Base-by-base conservation (phyloP, 2,113 vertebrate genomes). In the Gadus chalcogrammus region DNA sequence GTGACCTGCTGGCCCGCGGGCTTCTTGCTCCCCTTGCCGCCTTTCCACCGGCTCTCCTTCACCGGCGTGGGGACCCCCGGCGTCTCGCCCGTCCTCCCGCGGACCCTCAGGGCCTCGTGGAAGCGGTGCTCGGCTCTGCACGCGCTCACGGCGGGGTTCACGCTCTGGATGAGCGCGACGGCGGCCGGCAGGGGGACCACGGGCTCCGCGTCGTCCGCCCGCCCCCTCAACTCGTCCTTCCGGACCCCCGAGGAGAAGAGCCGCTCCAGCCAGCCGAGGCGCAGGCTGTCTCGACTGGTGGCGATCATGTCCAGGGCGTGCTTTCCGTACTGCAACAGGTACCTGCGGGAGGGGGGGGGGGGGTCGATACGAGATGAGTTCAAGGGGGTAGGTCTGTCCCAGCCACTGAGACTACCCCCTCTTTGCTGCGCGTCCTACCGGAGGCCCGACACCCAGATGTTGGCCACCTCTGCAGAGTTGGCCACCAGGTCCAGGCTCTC, bases 391-490 rank as follows among this genome's bases (percentile, higher is more conserved):
- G 5, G 15, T 15, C 11, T 62, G 24, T 62, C 22, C 22, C 15
- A 62, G 13, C 5, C 42, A 48, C 62, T 38, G 64, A 48, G 31
- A 18, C 31, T 9, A 8, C 15, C 35, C 15, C 8, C 64, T 12
- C 7, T 5, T 24, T 24, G 11, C 62, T 16, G 59, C 16, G 53
- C 56, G 5, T 60, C 73, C 22, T 95, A 98, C 82, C 96, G 92
- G 76, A 98, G 91, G 75, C 96, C 96, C 9, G 95, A 97, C 67
- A 98, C 95, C 96, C 96, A 98, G 88, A 98, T 94, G 83, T 96
- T 97, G 3, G 95, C 94, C 83, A 97, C 76, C 15, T 98, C 96
- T 67, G 95, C 93, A 65, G 94, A 95, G 85, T 94, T 94, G 65
- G 96, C 96, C 82, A 98, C 95, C 84, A 98, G 90, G 89, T 98